Base-by-base conservation (phyloP, 2,797 vertebrate genomes). In the Trachurus trachurus region DNA sequence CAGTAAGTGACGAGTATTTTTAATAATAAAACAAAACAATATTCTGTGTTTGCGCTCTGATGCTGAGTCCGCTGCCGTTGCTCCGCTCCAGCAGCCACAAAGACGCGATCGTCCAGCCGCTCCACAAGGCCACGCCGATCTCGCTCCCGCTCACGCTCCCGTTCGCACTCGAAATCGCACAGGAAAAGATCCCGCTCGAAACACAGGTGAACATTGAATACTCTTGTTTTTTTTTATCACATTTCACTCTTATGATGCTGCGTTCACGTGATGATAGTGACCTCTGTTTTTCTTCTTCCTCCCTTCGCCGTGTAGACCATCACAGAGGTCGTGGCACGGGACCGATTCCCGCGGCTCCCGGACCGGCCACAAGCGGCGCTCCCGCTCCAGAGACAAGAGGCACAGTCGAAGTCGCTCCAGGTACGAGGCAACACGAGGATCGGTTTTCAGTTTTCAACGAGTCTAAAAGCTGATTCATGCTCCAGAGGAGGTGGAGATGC, bases 171-270 rank as follows among this genome's bases (percentile, higher is more conserved):
- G 0, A 95, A 86, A 72, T 94, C 96, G 21, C 95, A 89, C 72
- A 95, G 96, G 92, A 98, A 96, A 94, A 94, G 96, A 59, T 99
- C 98, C 31, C 96, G 88, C 19, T 99, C 98, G 40, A 98, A 95
- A 87, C 97, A 96, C 94, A 96, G 97, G 98, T 99, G 83, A 58
- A 82, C 45, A 0, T 6, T 37, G 3, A 0, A 7, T 5, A 7
- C 50, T 9, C 3, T 26, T 26, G 26, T 1, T 26, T 26, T 26
- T 26, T 26, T 3, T 2, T 21, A 29, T 16, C 16, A 59, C 11
- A 19, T 57, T 31, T 10, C 5, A 1, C 11, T 22, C 1, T 11
- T 3, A 8, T 16, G 1, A 57, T 1, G 31, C 29, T n/a, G 13
- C 6, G 6, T 1, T 39, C 6, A 9, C 19, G 10, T 45, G 10